Conservation (phyloP, 1,140 invertebrate species). For the Drosophila navojoa region DNA sequence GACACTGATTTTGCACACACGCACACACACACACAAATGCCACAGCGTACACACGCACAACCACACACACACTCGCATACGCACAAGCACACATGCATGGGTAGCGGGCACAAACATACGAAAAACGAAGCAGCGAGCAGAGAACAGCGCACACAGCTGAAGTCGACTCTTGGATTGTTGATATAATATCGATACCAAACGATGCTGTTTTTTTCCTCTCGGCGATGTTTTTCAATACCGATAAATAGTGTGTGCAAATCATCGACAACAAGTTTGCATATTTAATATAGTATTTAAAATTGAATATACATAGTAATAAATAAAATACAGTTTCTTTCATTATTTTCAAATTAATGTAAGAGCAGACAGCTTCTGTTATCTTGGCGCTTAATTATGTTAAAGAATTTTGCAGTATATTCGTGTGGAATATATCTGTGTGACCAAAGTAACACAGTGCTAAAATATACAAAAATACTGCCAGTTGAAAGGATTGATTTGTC, state of each 20-base stretch:
- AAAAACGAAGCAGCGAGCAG: conserved; percentile 29
- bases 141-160: conserved; percentile 44
- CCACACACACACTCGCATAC: conserved; percentile 15
- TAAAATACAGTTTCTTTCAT: not conserved
- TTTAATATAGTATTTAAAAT: not conserved
- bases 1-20: conserved; percentile 47
- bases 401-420: not conserved
- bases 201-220: not conserved
- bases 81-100: conserved; percentile 21
- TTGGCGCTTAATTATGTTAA: no score
- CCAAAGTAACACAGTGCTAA: not conserved
- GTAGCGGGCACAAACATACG: conserved; percentile 39
- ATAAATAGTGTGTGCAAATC: not conserved
- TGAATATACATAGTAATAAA: not conserved
- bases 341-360: not conserved
- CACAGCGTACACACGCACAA: conserved; percentile 22
- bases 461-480: conserved; percentile 1
- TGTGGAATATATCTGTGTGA: conserved; percentile 5
- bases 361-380: not conserved
- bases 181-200: conserved; percentile 37
- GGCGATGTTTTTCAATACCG: conserved; percentile 5
- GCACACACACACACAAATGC: conserved; percentile 29
- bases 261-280: not conserved
- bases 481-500: not conserved
- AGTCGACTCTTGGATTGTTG: conserved; percentile 42